Base-by-base conservation (phyloP, 2,888 invertebrate genomes). In the Drosophila cracens region DNA sequence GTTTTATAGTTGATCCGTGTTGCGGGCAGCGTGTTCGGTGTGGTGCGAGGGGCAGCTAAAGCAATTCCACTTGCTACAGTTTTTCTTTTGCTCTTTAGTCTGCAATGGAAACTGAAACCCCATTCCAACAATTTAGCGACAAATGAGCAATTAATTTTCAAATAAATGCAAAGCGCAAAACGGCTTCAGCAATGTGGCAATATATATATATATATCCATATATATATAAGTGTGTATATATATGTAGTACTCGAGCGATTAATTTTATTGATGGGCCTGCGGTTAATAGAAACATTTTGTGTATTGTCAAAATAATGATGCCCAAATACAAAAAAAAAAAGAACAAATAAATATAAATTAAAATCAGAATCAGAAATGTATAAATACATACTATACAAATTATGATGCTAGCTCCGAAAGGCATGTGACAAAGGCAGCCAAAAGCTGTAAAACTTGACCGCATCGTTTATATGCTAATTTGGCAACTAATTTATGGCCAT, bases 131-230 rank as follows among this genome's bases (percentile, higher is more conserved):
- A 91, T 91, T 91, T 91, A 86, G 90, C 89, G 86, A 92, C 91
- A 91, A 91, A 91, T 91, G 91, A 91, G 90, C 91, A 91, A 91
- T 91, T 91, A 91, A 91, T 91, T 91, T 91, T 91, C 89, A 88
- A 91, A 91, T 90, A 91, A 91, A 91, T 83, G 88, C 86, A 87
- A 87, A 79, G 71, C 48, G 43, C 65, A 64, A 69, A 74, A n/a
- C 33, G 18, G 46, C 31, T 21, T 51, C 33, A 46, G 38, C 49
- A 49, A 72, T 69, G 46, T 62, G 38, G 29, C 62, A 62, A 69
- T 62, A 54, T 18, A 27, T 31, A n/a, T 16, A 52, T 11, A 29
- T 13, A n/a, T 38, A 29, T 25, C 40, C 6, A 13, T 21, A 18
- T 59, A 29, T 59, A 25, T 11, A 21, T 29, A 18, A 29, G 10